These are phyloP conservation scores for Danaus chrysippus DNA, from an alignment of 2,888 invertebrate genomes.

Conservation along the genomic window DNA sequence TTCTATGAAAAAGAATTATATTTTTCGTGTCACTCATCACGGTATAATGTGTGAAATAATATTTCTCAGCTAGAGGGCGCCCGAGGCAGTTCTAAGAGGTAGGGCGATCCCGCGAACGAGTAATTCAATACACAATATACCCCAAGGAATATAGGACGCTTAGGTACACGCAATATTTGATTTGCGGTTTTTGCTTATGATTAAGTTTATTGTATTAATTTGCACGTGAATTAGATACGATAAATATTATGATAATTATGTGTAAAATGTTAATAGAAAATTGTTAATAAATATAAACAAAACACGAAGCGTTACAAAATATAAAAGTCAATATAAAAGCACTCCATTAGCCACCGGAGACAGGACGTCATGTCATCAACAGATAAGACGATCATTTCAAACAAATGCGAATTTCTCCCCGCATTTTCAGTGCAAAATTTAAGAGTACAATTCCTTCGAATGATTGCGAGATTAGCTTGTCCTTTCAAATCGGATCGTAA, in stretches of 20 bases:
- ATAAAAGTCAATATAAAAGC: conserved; percentile 30
- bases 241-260: conserved; percentile 10
- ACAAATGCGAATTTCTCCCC: conserved; percentile 32
- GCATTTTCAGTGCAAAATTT: conserved; percentile 36
- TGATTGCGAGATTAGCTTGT: conserved; percentile 41
- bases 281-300: conserved; percentile 13
- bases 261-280: conserved; percentile 5
- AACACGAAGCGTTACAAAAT: conserved; percentile 15
- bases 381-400: conserved; percentile 36
- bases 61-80: conserved; percentile 53
- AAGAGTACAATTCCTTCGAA: conserved; percentile 48
- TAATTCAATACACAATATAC: conserved; percentile 51
- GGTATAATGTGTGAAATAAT: conserved; percentile 65
- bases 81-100: conserved; percentile 43
- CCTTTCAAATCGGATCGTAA: conserved; percentile 54
- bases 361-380: conserved; percentile 34
- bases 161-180: conserved; percentile 16
- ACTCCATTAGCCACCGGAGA: conserved; percentile 34
- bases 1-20: conserved; percentile 17
- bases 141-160: conserved; percentile 35
- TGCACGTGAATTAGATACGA: no score
- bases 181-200: conserved; percentile 16
- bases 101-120: conserved; percentile 40
- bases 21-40: conserved; percentile 43
- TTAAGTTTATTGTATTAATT: neutral